Evolutionary conservation across 1,140 invertebrate species (phyloP).

Genomic region (Calycopis cecrops): DNA sequence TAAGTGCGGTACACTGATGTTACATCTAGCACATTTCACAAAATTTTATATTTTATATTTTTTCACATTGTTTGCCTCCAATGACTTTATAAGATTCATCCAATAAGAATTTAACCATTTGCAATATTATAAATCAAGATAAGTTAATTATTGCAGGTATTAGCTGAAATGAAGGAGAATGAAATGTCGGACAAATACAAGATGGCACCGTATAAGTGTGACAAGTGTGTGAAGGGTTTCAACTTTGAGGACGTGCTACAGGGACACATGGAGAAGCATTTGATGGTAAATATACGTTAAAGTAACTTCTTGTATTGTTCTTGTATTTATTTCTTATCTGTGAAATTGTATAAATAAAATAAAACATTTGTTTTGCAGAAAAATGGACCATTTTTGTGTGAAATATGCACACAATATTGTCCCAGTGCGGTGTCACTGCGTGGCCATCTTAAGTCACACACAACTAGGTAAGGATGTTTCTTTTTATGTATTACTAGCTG

Average conservation of each 20-base stretch:
- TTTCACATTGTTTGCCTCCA: too few species aligned
- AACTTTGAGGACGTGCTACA: conserved; percentile 64
- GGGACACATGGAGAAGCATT: conserved; percentile 57
- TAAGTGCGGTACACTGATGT: too few species aligned
- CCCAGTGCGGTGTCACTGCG: conserved; percentile 52
- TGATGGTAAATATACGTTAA: conserved; percentile 29
- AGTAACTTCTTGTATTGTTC: too few species aligned
- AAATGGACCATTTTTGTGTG: conserved; percentile 45
- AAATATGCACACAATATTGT: conserved; percentile 57
- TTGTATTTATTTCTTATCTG: too few species aligned
- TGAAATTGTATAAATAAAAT: too few species aligned
- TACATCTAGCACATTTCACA: too few species aligned
- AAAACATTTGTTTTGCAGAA: conserved; percentile 40
- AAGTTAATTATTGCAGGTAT: conserved; percentile 33
- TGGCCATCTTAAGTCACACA: conserved; percentile 67
- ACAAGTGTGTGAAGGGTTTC: conserved; percentile 61
- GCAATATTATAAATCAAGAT: too few species aligned
- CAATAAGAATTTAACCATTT: too few species aligned
- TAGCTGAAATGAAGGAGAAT: conserved; percentile 43
- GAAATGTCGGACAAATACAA: conserved; percentile 43
- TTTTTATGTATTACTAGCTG: background rate
- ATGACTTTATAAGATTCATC: too few species aligned
- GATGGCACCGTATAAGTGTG: conserved; percentile 52
- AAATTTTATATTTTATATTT: too few species aligned
- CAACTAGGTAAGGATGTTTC: conserved; percentile 44